A percentile compares a stretch with the other conserved stretches of the same genome.
Conservation (phyloP, 2,888 invertebrate species). For the Globia sparganii region DNA sequence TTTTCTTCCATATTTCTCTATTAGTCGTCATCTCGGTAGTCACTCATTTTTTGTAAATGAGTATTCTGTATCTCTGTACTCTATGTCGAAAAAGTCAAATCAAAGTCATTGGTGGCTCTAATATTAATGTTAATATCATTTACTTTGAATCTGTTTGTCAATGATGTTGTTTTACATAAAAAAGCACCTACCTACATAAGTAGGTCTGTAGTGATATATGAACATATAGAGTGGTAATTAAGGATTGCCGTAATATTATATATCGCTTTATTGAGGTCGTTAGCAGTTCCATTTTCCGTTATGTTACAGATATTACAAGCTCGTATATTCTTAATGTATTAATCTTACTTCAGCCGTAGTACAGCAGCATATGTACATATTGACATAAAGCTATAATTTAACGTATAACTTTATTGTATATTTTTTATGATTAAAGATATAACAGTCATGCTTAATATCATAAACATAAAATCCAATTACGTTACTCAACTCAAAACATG, state of each 20-base stretch:
- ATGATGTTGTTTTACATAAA: slow-evolving; percentile 26
- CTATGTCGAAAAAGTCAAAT: slow-evolving; percentile 29
- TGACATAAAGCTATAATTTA: neutral
- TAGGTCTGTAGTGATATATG: neutral
- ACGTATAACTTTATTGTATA: neutral
- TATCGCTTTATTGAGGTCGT: slow-evolving; percentile 38
- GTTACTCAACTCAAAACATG: neutral
- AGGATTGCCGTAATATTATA: slow-evolving; percentile 23
- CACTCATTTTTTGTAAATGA: neutral
- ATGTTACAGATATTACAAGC: slow-evolving; percentile 25
- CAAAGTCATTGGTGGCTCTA: slow-evolving; percentile 68
- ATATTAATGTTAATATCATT: slow-evolving; percentile 72
- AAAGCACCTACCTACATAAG: neutral
- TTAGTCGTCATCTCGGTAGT: no score
- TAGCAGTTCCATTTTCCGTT: slow-evolving; percentile 31
- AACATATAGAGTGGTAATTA: slow-evolving; percentile 25
- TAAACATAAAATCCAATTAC: neutral
- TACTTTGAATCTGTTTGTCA: slow-evolving; percentile 27
- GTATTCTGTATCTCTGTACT: slow-evolving; percentile 1
- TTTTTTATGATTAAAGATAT: neutral
- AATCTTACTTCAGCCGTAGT: neutral
- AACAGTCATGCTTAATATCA: no score
- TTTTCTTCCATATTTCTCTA: no score
- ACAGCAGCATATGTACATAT: neutral
- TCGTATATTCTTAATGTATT: slow-evolving; percentile 21